Conservation (phyloP, 2,797 vertebrate genomes). For the Gallinago solitaria region DNA sequence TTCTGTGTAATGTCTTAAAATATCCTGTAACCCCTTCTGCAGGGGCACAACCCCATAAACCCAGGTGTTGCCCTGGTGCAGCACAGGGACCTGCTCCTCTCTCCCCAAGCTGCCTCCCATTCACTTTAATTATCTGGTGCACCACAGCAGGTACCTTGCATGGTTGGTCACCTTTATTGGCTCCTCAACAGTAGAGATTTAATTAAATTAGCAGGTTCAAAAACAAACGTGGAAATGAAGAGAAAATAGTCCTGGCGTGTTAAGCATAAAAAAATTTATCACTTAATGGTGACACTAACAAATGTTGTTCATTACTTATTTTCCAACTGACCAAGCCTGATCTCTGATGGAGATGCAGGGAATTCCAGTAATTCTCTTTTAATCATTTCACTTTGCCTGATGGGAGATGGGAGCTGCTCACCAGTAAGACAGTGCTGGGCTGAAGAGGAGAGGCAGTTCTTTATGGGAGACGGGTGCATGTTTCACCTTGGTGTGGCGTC, state of each 20-base stretch:
- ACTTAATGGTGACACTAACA: slow-evolving; percentile 79
- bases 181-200: slow-evolving; percentile 76
- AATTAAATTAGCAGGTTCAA: slow-evolving; percentile 81
- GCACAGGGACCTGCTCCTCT: not conserved
- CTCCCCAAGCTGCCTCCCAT: not conserved
- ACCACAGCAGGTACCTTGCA: slow-evolving; percentile 76
- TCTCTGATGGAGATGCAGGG: slow-evolving; percentile 70
- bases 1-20: not conserved
- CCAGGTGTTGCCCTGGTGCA: not conserved
- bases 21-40: not conserved
- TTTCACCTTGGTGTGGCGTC: not conserved
- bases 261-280: slow-evolving; percentile 60
- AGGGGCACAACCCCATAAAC: not conserved
- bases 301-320: slow-evolving; percentile 82
- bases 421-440: not conserved
- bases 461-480: not conserved
- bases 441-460: not conserved
- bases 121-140: slow-evolving; percentile 67
- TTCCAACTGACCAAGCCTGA: slow-evolving; percentile 77
- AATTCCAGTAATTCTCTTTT: slow-evolving; percentile 69
- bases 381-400: slow-evolving; percentile 58
- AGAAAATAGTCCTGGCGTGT: slow-evolving; percentile 61
- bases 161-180: slow-evolving; percentile 76
- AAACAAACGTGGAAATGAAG: slow-evolving; percentile 61
- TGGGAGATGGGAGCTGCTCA: slow-evolving; percentile 56